Evolutionary conservation across 37 sponge, comb jelly and placozoan genomes (phyloP).

Genomic region (Oscarella lobularis): DNA sequence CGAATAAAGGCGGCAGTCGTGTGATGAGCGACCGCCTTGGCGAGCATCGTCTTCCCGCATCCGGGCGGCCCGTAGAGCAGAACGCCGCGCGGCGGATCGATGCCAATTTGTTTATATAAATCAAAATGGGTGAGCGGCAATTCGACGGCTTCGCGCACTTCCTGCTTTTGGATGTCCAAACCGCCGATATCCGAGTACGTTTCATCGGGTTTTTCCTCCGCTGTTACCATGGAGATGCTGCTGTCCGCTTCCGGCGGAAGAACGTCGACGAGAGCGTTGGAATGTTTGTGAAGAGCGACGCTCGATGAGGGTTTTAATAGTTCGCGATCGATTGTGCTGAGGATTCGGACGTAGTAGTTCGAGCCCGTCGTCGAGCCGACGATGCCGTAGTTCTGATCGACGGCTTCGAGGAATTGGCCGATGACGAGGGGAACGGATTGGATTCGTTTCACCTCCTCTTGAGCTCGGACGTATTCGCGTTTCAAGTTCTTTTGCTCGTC

Average conservation of each 20-base stretch:
- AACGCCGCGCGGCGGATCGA: conserved; percentile 97
- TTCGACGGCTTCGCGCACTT: conserved; percentile 95
- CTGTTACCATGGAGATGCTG: conserved; percentile 83
- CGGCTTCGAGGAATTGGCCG: conserved; percentile 97
- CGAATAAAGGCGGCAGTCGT: conserved; percentile 78
- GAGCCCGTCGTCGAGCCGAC: conserved; percentile 80
- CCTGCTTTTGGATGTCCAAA: conserved; percentile 98
- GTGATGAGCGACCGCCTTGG: conserved; percentile 91
- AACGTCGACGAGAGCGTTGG: conserved; percentile 93
- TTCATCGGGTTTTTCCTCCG: conserved; percentile 93
- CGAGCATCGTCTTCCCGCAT: conserved; percentile 98
- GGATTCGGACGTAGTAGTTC: conserved; percentile 90
- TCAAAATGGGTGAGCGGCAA: conserved; percentile 94
- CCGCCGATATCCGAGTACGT: conserved; percentile 84
- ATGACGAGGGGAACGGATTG: conserved; percentile 99
- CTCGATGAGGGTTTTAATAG: conserved; percentile 88
- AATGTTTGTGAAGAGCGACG: conserved; percentile 97
- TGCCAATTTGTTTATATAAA: conserved; percentile 96
- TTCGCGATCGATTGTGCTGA: conserved; percentile 94
- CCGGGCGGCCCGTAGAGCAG: conserved; percentile 98
- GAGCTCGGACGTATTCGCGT: conserved; percentile 58
- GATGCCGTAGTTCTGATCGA: conserved; percentile 91
- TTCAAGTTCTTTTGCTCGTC: conserved; percentile 96
- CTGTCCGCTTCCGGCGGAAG: conserved; percentile 96
- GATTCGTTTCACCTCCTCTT: conserved; percentile 84